Evolutionary conservation across 1,140 invertebrate genomes (phyloP).

Genomic region (Branchinecta lindahli): DNA sequence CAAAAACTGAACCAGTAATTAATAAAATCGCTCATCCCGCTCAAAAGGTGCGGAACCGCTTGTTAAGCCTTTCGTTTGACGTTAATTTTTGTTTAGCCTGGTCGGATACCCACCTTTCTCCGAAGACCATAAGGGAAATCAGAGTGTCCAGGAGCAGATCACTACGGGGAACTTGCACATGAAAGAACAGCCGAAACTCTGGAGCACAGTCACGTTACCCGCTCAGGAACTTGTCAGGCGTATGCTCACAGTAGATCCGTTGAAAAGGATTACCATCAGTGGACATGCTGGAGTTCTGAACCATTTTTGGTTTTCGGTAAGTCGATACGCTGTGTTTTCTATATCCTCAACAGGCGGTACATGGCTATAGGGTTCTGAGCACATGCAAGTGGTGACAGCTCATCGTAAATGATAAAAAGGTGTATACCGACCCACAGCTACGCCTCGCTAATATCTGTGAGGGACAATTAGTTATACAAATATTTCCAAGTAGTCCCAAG

Average conservation of each 20-base stretch:
- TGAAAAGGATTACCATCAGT: slow-evolving; percentile 30
- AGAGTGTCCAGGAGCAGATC: not conserved
- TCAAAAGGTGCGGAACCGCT: not conserved
- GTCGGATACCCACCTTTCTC: not conserved
- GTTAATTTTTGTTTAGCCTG: not conserved
- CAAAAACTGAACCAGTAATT: not conserved
- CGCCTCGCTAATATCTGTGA: too few species aligned
- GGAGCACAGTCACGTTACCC: not conserved
- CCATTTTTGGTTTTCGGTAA: slow-evolving; percentile 34
- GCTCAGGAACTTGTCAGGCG: not conserved
- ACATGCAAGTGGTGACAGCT: too few species aligned
- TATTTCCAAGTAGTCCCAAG: too few species aligned
- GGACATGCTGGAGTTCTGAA: slow-evolving; percentile 27
- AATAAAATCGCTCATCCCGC: not conserved
- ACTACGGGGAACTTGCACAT: not conserved
- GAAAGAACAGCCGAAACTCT: not conserved
- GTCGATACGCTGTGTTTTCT: not conserved
- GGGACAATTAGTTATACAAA: too few species aligned
- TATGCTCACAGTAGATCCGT: slow-evolving; percentile 18
- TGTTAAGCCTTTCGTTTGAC: not conserved
- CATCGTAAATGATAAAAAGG: too few species aligned
- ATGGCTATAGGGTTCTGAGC: too few species aligned
- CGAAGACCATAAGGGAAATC: not conserved
- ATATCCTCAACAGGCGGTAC: too few species aligned
- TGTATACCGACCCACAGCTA: too few species aligned